Evolutionary conservation across 2,113 vertebrate species (phyloP), one percentile per base, ranked within the genome.

Genomic region (Castor canadensis): DNA sequence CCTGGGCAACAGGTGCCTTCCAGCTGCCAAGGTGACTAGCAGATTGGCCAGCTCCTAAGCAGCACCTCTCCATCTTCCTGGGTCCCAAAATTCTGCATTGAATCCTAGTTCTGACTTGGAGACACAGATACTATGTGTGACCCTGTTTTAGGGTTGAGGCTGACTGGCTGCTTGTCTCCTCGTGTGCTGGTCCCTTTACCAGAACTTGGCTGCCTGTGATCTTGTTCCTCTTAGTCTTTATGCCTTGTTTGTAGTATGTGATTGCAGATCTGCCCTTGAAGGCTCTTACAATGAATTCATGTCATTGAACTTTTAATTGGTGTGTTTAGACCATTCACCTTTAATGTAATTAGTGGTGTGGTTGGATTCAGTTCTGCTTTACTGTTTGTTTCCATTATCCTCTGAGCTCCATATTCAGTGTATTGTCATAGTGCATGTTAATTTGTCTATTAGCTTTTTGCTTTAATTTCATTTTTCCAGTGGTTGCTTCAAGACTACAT

Each of bases 261-360:
- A 1, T 3, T 1, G 4, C 12, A 1, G 26, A 11, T 3, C 43
- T 8, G 84, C 35, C 11, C 52, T 87, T 4, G 38, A 19, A 1
- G 8, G 64, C 52, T 2, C 45, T 45, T 43, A 24, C 12, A 2
- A n/a, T 38, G 19, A 52, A 26, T 2, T 1, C 6, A 0, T 0
- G 32, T 32, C 5, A 13, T 35, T 82, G 47, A 30, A 5, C 82
- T 22, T 22, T 8, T 5, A 2, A 4, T 4, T 2, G 19, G 28
- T 15, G 32, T 11, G 26, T 76, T 79, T 30, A 9, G 32, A 32
- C 28, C 16, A 0, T 11, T 56, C 9, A 19, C 45, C 38, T 43
- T 32, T 28, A 26, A 3, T 3, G 22, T 22, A 30, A 32, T 43
- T 6, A 5, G 60, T 15, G 47, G 9, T 0, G 3, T 6, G 4